Evolutionary conservation across 2,888 invertebrate genomes (phyloP), one percentile per base, ranked within the genome.

Genomic region (Phyllotreta striolata): DNA sequence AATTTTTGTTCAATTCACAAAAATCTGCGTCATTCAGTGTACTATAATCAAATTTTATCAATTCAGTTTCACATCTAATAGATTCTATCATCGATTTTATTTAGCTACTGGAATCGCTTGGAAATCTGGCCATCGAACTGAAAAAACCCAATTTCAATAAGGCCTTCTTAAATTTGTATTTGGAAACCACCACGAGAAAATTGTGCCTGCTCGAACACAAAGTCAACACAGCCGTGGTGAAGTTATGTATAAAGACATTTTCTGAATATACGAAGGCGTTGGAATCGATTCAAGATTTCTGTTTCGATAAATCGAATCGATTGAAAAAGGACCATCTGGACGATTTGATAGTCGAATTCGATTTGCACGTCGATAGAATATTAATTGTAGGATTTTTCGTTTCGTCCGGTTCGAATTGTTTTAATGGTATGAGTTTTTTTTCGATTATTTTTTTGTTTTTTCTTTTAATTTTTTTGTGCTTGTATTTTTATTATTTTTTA

Each of bases 381-480:
- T 81, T 88, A 80, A 89, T 90, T 74, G 88, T 90, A 72, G 90
- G 89, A 49, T 83, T 87, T 54, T 91, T 90, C 80, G 89, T 90
- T n/a, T 84, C 89, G 47, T 87, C 89, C 3, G 86, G 85, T 70
- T 85, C 85, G 55, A 82, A 81, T 49, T 80, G 84, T 71, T 73
- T 73, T 39, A 78, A 79, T 68, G 78, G 84, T 84, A 75, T 79
- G 81, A 10, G n/a, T 34, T 35, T 35, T n/a, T 7, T 10, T 35
- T n/a, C n/a, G n/a, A n/a, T n/a, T n/a, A n/a, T n/a, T n/a, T n/a
- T n/a, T n/a, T n/a, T n/a, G n/a, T n/a, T n/a, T n/a, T n/a, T n/a
- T n/a, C n/a, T n/a, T n/a, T n/a, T n/a, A n/a, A n/a, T n/a, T n/a
- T n/a, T n/a, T n/a, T n/a, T n/a, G n/a, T n/a, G n/a, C n/a, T n/a